Percentiles rank a stretch among this genome's conserved stretches.
Evolutionary conservation across 2,888 invertebrate species (phyloP).

Genomic region (Acronicta psi): DNA sequence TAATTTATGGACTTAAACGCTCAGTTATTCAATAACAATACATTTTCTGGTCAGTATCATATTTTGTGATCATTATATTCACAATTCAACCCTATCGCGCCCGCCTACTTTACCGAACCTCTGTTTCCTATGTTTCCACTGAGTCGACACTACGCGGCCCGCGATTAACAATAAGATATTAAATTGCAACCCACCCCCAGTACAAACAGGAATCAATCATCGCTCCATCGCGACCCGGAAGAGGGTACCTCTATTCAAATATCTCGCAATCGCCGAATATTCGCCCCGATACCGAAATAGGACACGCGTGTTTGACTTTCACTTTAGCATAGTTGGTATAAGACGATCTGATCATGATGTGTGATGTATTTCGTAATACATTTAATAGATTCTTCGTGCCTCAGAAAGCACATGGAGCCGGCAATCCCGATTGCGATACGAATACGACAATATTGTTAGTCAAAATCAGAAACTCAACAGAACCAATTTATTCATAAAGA

Average conservation of each 20-base stretch:
- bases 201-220: constrained; percentile 88
- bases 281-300: constrained; percentile 64
- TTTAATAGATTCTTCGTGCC: no score
- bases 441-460: no score
- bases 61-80: no score
- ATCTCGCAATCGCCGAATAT: constrained; percentile 73
- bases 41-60: no score
- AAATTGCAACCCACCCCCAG: constrained; percentile 73
- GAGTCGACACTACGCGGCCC: constrained; percentile 70
- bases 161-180: constrained; percentile 88
- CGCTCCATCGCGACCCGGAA: constrained; percentile 77
- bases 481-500: no score
- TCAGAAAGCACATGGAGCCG: no score
- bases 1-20: no score
- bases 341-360: not conserved
- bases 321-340: constrained; percentile 32
- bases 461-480: no score
- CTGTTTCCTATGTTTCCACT: constrained; percentile 50
- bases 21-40: no score
- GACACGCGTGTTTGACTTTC: constrained; percentile 48
- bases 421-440: no score
- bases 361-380: not conserved
- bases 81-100: not conserved
- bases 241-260: constrained; percentile 86
- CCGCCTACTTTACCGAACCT: constrained; percentile 5